Conservation (phyloP, 2,888 invertebrate species). For the Eupithecia insigniata region DNA sequence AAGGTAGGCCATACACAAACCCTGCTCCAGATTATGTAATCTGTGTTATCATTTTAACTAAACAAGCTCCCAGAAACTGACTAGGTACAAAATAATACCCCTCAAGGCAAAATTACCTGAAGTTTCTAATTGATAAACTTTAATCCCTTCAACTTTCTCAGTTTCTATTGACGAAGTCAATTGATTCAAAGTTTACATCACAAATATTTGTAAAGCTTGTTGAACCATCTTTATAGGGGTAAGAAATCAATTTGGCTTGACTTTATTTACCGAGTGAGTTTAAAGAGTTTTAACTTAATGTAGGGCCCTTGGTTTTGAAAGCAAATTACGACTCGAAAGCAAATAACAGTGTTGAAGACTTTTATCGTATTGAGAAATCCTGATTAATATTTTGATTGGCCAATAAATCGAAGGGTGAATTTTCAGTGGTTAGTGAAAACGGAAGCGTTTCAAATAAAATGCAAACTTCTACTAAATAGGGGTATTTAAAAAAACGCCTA, state of each 20-base stretch:
- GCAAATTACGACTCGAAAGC: constrained; percentile 16
- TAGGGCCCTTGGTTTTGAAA: constrained; percentile 22
- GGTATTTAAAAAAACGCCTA: too few species aligned
- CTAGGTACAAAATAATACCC: constrained; percentile 22
- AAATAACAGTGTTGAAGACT: constrained; percentile 20
- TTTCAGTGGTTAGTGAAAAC: background rate
- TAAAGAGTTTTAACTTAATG: constrained; percentile 43
- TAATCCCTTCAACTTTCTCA: constrained; percentile 38
- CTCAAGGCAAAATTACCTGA: constrained; percentile 31
- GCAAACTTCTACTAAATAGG: too few species aligned
- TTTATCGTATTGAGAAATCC: constrained; percentile 9
- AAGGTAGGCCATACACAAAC: constrained; percentile 17
- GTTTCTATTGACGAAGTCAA: constrained; percentile 45
- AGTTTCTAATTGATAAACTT: constrained; percentile 42
- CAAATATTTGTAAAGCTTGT: constrained; percentile 46
- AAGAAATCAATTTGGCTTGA: constrained; percentile 45
- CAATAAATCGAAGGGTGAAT: background rate
- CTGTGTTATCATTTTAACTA: constrained; percentile 6
- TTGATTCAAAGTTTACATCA: constrained; percentile 45
- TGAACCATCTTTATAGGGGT: constrained; percentile 44
- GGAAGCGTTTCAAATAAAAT: too few species aligned
- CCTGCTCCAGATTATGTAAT: constrained; percentile 13
- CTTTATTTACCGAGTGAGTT: constrained; percentile 43
- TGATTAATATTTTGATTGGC: constrained; percentile 5
- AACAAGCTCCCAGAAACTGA: background rate